Evolutionary conservation across 1,140 invertebrate genomes (phyloP), one percentile per base, ranked within the genome.

Genomic region (Drosophila nigromelanica): DNA sequence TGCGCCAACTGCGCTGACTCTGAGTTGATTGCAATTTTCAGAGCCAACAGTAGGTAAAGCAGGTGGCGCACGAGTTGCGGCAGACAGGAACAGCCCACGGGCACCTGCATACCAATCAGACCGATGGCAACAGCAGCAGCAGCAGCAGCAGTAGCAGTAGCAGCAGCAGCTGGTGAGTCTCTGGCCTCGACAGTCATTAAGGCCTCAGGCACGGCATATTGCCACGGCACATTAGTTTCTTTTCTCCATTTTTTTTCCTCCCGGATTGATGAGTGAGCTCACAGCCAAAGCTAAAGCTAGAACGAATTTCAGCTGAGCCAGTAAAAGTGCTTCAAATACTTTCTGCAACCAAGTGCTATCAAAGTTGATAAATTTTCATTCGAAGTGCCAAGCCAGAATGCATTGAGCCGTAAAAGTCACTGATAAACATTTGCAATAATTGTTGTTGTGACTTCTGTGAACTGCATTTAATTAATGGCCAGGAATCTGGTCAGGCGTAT

Each of bases 21-120:
- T 76, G 80, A 76, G 76, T 85, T 85, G 80, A 85, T 85, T 85
- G 80, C 80, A 85, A 85, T 85, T 85, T 85, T 59, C 42, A 45
- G 50, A 50, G 58, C 47, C 73, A 48, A 11, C 30, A 58, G 47
- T 59, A 47, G 43, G 10, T 18, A n/a, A n/a, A n/a, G 48, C 3
- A 51, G 27, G 33, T 35, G 2, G 8, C 8, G 8, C 10, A 39
- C 15, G 27, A 55, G 6, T 35, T 10, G 51, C 18, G 39, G 43
- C 47, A 60, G 18, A 42, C 64, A 37, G 64, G 50, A 42, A 47
- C 59, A 62, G 33, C 67, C 39, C 47, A 21, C 43, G 42, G 27
- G 33, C 55, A 68, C 50, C 64, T 75, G 80, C 71, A 79, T 83
- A 71, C 80, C 76, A 83, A 83, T 83, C 66, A 83, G 66, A 67